phyloP scores from a whole-genome alignment of 2,113 vertebrate genomes.

The Rattus norvegicus region GRCr8 NC_086026.1:100831001-100831500 shows the following conservation, averaged over 20 bases:
- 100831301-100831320: constrained; percentile 82
- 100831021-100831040: constrained; percentile 97
- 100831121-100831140: constrained; percentile 95
- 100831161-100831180: constrained; percentile 92
- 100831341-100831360: constrained; percentile 76
- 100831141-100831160: constrained; percentile 94
- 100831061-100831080: constrained; percentile 90
- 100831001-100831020: constrained; percentile 89
- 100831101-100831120: constrained; percentile 95
- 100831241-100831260: constrained; percentile 85
- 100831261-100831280: constrained; percentile 82
- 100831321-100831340: constrained; percentile 85
- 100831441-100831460: constrained; percentile 83
- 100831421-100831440: constrained; percentile 87
- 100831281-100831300: constrained; percentile 86
- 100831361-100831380: constrained; percentile 67
- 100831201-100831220: constrained; percentile 87
- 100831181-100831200: constrained; percentile 87
- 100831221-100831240: constrained; percentile 85
- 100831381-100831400: constrained; percentile 71
- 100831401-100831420: constrained; percentile 88
- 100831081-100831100: constrained; percentile 98
- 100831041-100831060: constrained; percentile 90
- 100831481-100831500: constrained; percentile 54
- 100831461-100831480: constrained; percentile 80